Evolutionary conservation across 2,797 vertebrate species (phyloP), one percentile per base, ranked within the genome.

Genomic region (Peromyscus nudipes): DNA sequence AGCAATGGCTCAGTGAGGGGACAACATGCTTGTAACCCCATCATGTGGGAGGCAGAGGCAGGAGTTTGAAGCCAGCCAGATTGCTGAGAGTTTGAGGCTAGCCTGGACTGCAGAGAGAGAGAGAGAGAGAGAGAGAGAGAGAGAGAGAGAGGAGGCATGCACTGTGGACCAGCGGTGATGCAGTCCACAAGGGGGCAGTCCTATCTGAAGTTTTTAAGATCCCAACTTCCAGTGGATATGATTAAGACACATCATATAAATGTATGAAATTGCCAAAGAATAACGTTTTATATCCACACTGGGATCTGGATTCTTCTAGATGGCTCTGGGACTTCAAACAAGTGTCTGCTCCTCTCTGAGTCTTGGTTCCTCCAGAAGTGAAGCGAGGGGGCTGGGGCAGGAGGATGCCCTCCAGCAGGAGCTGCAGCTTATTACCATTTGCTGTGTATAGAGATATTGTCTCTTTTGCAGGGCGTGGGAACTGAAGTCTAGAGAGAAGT

Each of bases 91-190:
- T 89, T 49, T 49, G 21, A 89, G 60, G 60, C 31, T 77, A 79
- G 73, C 60, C 43, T 89, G 57, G 57, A 60, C 31, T 40, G 40
- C 23, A 67, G 65, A 64, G 64, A 65, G 27, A 31, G 64, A 29
- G 64, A 31, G 64, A 27, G 10, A 12, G 64, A 65, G 64, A 11
- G 27, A 65, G 64, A 29, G 64, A 29, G 64, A 25, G 60, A 62
- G 60, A 25, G 60, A 62, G 60, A 25, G 60, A 62, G 60, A 25
- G 60, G 21, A 52, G 31, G 46, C 64, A 1, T 4, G 14, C 27
- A 0, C 19, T 12, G 0, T 0, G 16, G 40, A 91, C 23, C 4
- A 1, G 14, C 19, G 0, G 4, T 0, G 12, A 0, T 49, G 14
- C 25, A 14, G 27, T 71, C 43, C 0, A 1, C 0, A 16, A 31